Base-by-base conservation (phyloP, 2,888 invertebrate species). In the Hirtodrosophila trivittata region DNA sequence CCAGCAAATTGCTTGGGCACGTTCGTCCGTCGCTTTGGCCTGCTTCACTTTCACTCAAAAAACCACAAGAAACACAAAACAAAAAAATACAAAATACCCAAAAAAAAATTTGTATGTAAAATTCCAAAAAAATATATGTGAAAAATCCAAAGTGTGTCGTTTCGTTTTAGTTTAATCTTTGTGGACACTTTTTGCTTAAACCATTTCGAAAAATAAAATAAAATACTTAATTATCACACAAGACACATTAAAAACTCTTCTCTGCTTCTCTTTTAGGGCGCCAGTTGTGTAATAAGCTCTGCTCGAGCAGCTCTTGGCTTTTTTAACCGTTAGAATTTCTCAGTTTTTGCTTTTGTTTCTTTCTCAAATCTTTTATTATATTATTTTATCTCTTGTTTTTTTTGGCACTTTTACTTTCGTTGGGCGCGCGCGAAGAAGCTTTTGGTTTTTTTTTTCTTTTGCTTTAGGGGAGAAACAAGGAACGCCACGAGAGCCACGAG, bases 321-420 rank as follows among this genome's bases (percentile, higher is more conserved):
- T 43, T 37, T 46, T n/a, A 62, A 62, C 82, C 75, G 78, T 77
- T 85, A 77, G 87, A 82, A 87, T 67, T 57, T 63, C 52, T 52
- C 33, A 42, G 66, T 52, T 57, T 54, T 33, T 14, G 12, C 7
- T 56, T 47, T 50, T 10, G 49, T 45, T 49, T 43, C n/a, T 18
- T 28, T 10, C 7, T 21, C 2, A 28, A 28, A 4, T 28, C 28
- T 28, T 28, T 28, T 28, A 1, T 42, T 33, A n/a, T 12, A 8
- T 25, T 21, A n/a, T 18, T n/a, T 7, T 56, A 13, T 28, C 13
- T 41, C 33, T 46, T 55, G 21, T 51, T 14, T 32, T 62, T 63
- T 62, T 67, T 60, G 38, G 13, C 78, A 82, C 82, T 85, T 82
- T 85, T 86, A 72, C 75, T 82, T 75, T 85, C 43, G 58, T 64